Evolutionary conservation across 2,888 invertebrate species (phyloP), one percentile per base, ranked within the genome.

Genomic region (Chrysotoxum bicinctum): DNA sequence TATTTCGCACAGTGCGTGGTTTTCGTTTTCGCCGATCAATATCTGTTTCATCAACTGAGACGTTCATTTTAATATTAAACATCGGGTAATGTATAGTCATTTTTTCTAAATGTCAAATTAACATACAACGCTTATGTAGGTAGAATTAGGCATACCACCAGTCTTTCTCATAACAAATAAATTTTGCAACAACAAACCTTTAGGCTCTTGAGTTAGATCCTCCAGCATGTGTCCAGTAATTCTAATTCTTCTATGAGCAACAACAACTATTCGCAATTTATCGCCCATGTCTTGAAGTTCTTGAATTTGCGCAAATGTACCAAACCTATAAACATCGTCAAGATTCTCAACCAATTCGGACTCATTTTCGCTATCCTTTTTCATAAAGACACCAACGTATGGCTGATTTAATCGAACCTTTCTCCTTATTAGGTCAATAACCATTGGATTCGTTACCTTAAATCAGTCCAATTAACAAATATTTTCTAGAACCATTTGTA

Each of bases 231-330:
- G 97, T 9, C 95, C 95, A 0, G 95, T 95, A 37, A 97, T 96
- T 91, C 94, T 95, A 45, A 98, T 97, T 87, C 98, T 93, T 78
- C 99, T 93, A 91, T 99, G 98, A 0, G 98, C 99, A 95, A 98
- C 98, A 9, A 99, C 96, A 5, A 99, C 98, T 89, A 99, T 94
- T 78, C 98, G 93, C 62, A 98, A 91, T 90, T 96, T 96, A 89
- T 97, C 97, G 7, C 98, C 98, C 90, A 98, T 93, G 90, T 99
- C 99, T 91, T 99, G 98, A 93, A 99, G 95, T 92, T 99, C 99
- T 88, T 98, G 97, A 87, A 99, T 99, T 93, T 99, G 98, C 9
- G 98, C 99, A 92, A 99, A 99, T 2, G 98, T 97, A 9, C 99
- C 99, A 30, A 98, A 94, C 68, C 94, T 93, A 90, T 98, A 97